These are phyloP conservation scores for Drosophila villosipedis DNA, from an alignment of 2,888 invertebrate species.

Conservation along the genomic window DNA sequence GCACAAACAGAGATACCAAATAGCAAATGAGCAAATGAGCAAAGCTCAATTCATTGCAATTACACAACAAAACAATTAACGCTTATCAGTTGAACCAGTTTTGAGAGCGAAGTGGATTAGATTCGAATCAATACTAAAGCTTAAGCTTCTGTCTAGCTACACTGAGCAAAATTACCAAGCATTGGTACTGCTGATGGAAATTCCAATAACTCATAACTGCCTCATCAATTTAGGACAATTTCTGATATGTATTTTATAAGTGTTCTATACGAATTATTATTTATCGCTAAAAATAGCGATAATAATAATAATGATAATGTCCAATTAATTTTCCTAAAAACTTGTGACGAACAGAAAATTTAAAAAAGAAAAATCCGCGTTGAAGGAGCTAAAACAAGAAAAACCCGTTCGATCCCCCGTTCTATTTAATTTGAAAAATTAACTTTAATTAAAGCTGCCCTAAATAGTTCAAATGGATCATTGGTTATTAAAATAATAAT, in stretches of 20 bases:
- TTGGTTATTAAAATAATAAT: not conserved
- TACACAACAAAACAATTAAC: constrained; percentile 7
- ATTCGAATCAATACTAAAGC: not conserved
- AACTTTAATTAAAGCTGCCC: not conserved
- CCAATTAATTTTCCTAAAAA: not conserved
- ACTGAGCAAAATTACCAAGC: not conserved
- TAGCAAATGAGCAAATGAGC: constrained; percentile 1
- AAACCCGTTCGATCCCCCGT: not conserved
- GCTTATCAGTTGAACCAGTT: constrained; percentile 31
- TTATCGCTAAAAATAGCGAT: not conserved
- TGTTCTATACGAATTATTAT: not conserved
- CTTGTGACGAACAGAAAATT: not conserved
- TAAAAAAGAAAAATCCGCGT: too few species aligned
- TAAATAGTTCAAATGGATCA: not conserved
- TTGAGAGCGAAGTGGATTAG: constrained; percentile 10
- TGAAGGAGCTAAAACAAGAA: not conserved
- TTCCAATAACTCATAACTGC: not conserved
- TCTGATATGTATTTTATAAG: not conserved
- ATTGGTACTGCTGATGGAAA: not conserved
- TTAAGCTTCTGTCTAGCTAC: constrained; percentile 1
- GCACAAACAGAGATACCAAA: constrained; percentile 5
- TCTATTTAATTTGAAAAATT: not conserved
- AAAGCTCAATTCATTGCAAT: constrained; percentile 8
- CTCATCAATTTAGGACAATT: not conserved
- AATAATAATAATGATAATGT: not conserved